These are phyloP conservation scores for Ctenodactylus gundi DNA, from an alignment of 2,113 vertebrate species.

Conservation along the genomic window DNA sequence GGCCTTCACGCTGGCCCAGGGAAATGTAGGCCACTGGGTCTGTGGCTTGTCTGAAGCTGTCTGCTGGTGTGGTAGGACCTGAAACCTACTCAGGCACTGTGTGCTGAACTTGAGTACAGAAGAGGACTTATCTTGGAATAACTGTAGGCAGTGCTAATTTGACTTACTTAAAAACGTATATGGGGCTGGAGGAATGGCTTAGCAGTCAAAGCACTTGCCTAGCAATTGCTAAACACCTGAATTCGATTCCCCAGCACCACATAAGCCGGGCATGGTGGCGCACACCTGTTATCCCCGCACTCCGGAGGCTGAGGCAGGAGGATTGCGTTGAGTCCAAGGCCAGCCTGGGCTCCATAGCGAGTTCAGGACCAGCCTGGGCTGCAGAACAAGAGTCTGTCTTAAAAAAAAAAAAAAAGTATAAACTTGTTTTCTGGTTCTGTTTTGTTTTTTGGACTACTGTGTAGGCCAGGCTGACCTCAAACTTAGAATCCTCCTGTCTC, in stretches of 20 bases:
- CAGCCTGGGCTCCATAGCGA: no score
- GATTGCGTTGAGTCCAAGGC: no score
- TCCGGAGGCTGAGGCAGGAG: no score
- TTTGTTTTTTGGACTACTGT: not conserved
- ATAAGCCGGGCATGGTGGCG: no score
- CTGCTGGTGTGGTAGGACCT: not conserved
- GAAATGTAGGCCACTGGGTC: not conserved
- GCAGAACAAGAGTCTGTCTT: no score
- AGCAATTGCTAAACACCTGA: no score
- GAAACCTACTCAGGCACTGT: rapidly evolving
- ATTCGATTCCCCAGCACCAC: no score
- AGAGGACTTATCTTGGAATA: not conserved
- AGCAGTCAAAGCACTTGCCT: no score
- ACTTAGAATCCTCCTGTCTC: not conserved
- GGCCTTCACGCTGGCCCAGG: not conserved
- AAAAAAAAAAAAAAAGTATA: not conserved
- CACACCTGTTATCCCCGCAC: no score
- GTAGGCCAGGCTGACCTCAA: not conserved
- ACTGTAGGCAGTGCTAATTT: rapidly evolving
- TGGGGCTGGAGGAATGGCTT: no score
- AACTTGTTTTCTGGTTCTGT: not conserved
- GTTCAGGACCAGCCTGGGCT: no score
- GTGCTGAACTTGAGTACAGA: not conserved
- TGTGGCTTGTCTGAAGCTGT: not conserved
- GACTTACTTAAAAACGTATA: not conserved